Evolutionary conservation across 2,797 vertebrate genomes (phyloP).

Genomic region (Sparidentex hasta): DNA sequence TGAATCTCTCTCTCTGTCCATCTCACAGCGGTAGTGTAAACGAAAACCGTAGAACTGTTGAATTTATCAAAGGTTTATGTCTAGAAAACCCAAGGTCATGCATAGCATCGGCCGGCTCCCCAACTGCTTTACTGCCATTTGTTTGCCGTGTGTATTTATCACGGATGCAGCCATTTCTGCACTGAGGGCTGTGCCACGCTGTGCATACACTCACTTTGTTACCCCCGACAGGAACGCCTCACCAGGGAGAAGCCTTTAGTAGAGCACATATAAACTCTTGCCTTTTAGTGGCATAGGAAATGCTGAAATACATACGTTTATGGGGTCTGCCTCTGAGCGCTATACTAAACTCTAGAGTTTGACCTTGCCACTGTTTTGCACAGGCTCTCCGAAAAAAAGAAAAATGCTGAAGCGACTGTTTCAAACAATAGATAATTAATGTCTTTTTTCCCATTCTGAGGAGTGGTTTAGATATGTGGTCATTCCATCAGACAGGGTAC

Average conservation of each 20-base stretch:
- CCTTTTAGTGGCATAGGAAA: slow-evolving; percentile 76
- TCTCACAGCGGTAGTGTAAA: slow-evolving; percentile 59
- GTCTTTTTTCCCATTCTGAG: slow-evolving; percentile 13
- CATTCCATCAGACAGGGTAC: slow-evolving; percentile 36
- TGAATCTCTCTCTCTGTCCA: slow-evolving; percentile 24
- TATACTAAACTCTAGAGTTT: slow-evolving; percentile 72
- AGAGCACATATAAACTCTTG: slow-evolving; percentile 77
- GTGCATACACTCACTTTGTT: slow-evolving; percentile 79
- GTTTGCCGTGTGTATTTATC: slow-evolving; percentile 73
- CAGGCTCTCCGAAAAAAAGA: slow-evolving; percentile 7
- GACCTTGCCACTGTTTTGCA: slow-evolving; percentile 64
- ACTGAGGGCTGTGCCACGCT: slow-evolving; percentile 56
- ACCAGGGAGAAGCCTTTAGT: slow-evolving; percentile 79
- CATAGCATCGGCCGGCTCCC: slow-evolving; percentile 47
- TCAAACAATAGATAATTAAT: slow-evolving; percentile 72
- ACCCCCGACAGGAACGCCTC: slow-evolving; percentile 77
- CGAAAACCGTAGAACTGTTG: slow-evolving; percentile 56
- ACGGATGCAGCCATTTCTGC: slow-evolving; percentile 66
- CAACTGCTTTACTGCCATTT: slow-evolving; percentile 69
- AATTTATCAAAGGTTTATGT: slow-evolving; percentile 67
- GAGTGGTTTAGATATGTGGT: slow-evolving; percentile 42
- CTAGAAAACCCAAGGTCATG: slow-evolving; percentile 68
- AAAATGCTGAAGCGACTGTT: slow-evolving; percentile 58
- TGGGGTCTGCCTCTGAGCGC: slow-evolving; percentile 56
- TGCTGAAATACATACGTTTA: slow-evolving; percentile 76